Conservation (phyloP, 2,113 vertebrate species). For the Tiliqua scincoides region DNA sequence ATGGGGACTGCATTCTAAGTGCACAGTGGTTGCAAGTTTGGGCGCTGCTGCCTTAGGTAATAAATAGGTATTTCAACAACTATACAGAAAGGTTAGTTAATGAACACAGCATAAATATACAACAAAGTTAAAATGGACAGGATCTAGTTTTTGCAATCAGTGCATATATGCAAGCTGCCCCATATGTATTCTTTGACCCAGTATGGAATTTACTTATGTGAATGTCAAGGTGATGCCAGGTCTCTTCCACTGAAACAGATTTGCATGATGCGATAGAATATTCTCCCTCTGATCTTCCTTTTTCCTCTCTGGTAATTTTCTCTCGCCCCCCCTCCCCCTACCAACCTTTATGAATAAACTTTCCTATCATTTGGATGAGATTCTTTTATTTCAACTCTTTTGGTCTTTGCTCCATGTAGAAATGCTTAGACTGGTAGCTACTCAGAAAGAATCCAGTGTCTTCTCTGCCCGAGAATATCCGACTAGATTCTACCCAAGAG, state of each 20-base stretch:
- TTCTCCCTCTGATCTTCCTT: not conserved
- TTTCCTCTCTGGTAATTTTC: not conserved
- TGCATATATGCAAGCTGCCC: not conserved
- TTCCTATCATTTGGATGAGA: not conserved
- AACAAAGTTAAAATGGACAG: not conserved
- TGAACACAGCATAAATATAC: not conserved
- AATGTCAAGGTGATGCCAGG: constrained; percentile 3
- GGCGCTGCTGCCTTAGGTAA: no score
- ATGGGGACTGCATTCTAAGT: no score
- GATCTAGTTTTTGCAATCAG: not conserved
- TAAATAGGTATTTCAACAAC: not conserved
- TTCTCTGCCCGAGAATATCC: no score
- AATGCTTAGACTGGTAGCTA: no score
- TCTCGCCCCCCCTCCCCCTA: not conserved
- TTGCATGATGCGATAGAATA: not conserved
- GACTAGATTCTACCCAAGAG: no score
- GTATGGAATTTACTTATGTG: not conserved
- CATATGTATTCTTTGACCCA: not conserved
- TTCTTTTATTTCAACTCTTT: no score
- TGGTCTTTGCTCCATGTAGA: no score
- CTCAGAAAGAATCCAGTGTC: no score
- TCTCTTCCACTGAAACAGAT: not conserved
- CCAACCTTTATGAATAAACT: not conserved
- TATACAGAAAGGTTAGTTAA: not conserved
- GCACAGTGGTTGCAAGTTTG: no score